Base-by-base conservation (phyloP, 1,140 invertebrate species). In the Drosophila pachea region DNA sequence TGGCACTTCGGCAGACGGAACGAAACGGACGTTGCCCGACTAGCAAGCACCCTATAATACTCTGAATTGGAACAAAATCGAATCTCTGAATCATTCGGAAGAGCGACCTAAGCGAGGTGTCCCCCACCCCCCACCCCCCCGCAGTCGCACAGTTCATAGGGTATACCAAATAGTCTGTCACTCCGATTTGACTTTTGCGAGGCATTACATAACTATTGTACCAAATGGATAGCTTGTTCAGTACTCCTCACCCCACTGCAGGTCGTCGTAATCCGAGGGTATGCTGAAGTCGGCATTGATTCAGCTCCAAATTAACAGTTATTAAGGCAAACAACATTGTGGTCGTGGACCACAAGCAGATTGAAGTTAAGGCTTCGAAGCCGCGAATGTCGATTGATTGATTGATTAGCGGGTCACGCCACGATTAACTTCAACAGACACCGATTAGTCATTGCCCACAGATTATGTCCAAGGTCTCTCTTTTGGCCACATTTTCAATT, bases 291-390 rank as follows among this genome's bases (percentile, higher is more conserved):
- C 65, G 76, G 38, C 76, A 73, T 43, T 71, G 55, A 50, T 36
- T 45, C 72, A 76, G 78, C 72, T 73, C 43, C 43, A 65, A 55
- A 73, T 79, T 73, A 76, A 62, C 65, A 68, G 59, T 63, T 67
- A 68, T 67, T 76, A 67, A 84, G 52, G 36, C 45, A 36, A 58
- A 53, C 56, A 31, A 45, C 31, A 50, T 8, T 14, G n/a, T 32
- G 32, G 22, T 53, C 53, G 40, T 35, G 38, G 58, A 22, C 22
- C 22, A 22, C 22, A 22, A 22, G 22, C 22, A 3, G 22, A 22
- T 22, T 22, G 22, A 22, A 22, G 22, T 22, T 22, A 22, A 22
- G 22, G 22, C 22, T 22, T 22, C 22, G 22, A 22, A 22, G 22
- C 36, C 8, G 36, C 36, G 36, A 38, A 9, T 38, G 9, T 38